A percentile compares a stretch with the other conserved stretches of the same genome.
Conservation (phyloP, 2,113 vertebrate species). For the Mungos mungo region DNA sequence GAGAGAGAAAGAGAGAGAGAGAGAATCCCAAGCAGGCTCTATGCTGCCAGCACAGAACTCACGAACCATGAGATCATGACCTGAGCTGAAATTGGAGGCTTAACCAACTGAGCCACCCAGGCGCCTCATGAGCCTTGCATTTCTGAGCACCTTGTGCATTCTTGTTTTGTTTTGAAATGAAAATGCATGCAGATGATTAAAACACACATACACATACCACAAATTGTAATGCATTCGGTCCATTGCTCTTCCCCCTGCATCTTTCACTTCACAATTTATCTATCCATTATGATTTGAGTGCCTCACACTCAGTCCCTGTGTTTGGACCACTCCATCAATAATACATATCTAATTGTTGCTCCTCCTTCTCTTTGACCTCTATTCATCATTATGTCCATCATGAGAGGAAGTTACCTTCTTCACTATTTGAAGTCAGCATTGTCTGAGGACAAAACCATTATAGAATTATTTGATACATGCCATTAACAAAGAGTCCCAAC, state of each 20-base stretch:
- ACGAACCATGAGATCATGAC: too few relatives aligned
- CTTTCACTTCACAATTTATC: background rate
- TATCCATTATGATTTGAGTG: background rate
- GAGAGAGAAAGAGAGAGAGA: too few relatives aligned
- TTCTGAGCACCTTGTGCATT: background rate
- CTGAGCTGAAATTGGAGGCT: too few relatives aligned
- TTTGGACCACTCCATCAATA: background rate
- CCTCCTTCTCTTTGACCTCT: background rate
- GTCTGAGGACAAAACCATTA: background rate
- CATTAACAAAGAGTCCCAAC: background rate
- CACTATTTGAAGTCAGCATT: background rate
- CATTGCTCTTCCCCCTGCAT: background rate
- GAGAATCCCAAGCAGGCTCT: too few relatives aligned
- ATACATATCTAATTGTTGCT: background rate
- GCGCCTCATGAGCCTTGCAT: background rate
- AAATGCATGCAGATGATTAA: background rate
- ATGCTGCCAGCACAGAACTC: too few relatives aligned
- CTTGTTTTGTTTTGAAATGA: background rate
- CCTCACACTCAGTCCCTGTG: background rate
- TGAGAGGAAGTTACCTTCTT: background rate
- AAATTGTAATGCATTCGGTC: background rate
- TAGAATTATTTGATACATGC: background rate
- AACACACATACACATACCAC: background rate
- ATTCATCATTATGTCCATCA: background rate
- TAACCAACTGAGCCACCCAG: too few relatives aligned